Evolutionary conservation across 1,140 invertebrate genomes (phyloP).

Genomic region (Medauroidea extradentata): DNA sequence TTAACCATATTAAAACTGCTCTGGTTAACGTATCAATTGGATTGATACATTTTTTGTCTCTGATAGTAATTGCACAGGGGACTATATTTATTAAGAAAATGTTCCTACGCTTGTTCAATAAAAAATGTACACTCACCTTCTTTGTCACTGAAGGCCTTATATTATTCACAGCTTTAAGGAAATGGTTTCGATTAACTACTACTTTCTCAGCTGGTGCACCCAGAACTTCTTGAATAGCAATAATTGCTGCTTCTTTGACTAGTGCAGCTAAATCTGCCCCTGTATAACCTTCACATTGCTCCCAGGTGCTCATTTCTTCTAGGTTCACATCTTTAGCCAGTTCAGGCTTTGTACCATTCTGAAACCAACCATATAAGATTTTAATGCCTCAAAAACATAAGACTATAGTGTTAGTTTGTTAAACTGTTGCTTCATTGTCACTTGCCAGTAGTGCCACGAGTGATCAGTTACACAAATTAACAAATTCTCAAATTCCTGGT

Average conservation of each 20-base stretch:
- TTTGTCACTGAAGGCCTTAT: constrained; percentile 74
- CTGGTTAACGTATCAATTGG: too few relatives aligned
- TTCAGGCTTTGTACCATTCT: constrained; percentile 46
- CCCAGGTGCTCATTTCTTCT: constrained; percentile 1
- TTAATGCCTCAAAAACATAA: not conserved
- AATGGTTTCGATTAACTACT: constrained; percentile 47
- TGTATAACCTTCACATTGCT: constrained; percentile 60
- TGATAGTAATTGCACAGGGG: too few relatives aligned
- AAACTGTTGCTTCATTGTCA: not conserved
- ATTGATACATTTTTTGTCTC: too few relatives aligned
- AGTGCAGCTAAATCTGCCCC: constrained; percentile 90
- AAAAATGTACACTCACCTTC: constrained; percentile 58
- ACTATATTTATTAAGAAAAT: too few relatives aligned
- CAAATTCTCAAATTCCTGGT: too few relatives aligned
- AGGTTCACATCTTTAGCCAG: constrained; percentile 8
- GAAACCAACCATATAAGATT: constrained; percentile 14
- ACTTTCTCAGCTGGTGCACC: constrained; percentile 31
- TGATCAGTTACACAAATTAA: too few relatives aligned
- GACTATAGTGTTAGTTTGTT: not conserved
- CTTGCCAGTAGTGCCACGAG: too few relatives aligned
- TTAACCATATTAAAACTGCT: too few relatives aligned
- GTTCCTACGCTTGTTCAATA: too few relatives aligned
- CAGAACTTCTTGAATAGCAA: constrained; percentile 54
- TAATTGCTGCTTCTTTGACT: constrained; percentile 74
- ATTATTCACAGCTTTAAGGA: constrained; percentile 61